Evolutionary conservation across 2,113 vertebrate genomes (phyloP).

Genomic region (Cricetomys ansorgei): DNA sequence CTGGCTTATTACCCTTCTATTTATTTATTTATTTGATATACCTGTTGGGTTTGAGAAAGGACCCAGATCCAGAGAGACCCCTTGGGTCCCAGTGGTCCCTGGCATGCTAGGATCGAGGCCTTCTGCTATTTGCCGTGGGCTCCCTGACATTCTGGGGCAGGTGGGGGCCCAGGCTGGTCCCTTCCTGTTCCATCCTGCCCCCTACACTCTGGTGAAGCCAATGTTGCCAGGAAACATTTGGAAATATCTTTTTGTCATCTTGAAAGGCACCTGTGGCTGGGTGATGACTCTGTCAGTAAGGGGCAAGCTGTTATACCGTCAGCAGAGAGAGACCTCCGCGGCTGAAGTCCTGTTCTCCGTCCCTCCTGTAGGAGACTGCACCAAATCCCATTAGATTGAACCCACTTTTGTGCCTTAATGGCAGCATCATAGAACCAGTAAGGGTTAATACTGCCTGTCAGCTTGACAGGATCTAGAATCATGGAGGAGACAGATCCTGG

Average conservation of each 20-base stretch:
- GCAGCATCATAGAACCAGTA: too few species aligned
- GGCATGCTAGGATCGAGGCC: neutral
- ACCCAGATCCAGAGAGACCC: neutral
- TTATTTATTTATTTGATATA: too few species aligned
- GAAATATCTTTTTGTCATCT: neutral
- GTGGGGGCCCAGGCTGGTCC: neutral
- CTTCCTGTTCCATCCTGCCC: neutral
- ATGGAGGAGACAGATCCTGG: neutral
- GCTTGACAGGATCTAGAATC: neutral
- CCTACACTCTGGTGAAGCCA: neutral
- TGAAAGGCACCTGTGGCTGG: neutral
- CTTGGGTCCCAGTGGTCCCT: neutral
- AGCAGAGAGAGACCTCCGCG: neutral
- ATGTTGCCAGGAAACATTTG: neutral
- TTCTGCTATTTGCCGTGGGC: too few species aligned
- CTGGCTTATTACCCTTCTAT: too few species aligned
- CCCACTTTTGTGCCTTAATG: neutral
- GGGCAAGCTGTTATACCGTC: neutral
- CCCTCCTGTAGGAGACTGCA: neutral
- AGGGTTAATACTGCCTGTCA: neutral
- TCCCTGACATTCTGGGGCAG: neutral
- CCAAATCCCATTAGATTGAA: neutral
- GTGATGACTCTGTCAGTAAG: rapidly evolving
- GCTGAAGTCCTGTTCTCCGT: neutral
- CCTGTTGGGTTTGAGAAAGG: neutral